Evolutionary conservation across 2,113 vertebrate genomes (phyloP), one percentile per base, ranked within the genome.

Genomic region (Gallinago paraguaiae): DNA sequence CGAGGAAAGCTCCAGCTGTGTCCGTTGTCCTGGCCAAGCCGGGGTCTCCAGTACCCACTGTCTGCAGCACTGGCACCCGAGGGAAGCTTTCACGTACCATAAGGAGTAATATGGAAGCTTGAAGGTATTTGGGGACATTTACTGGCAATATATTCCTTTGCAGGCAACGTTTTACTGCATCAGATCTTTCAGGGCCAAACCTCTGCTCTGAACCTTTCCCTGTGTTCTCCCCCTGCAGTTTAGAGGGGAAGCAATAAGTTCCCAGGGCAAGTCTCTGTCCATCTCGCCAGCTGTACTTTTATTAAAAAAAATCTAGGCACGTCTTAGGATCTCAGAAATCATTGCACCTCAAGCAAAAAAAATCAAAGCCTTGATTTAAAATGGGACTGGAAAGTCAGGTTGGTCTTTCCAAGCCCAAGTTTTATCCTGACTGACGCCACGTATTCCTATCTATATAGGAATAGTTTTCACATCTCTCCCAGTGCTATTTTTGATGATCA

Each of bases 31-130:
- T 53, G 10, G 33, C 48, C 31, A 17, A 61, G 20, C 19, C 51
- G n/a, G 20, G 53, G 31, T 77, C 30, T 33, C 0, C 0, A 14
- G 43, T 25, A 41, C 28, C 28, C 27, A 2, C 30, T 1, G 4
- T 6, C 51, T 46, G 48, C 5, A 2, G 23, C 7, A 0, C 76
- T 1, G 6, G 13, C 31, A 17, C 43, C 41, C 0, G 2, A 25
- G 35, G 48, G 11, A 28, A n/a, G 15, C 0, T 13, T 61, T 72
- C 54, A 45, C 7, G 0, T 15, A 2, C 50, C 8, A 7, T 45
- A 69, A 74, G 65, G 46, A n/a, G 11, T 37, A 10, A 43, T 4
- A 24, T 18, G 13, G 39, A 48, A 46, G 18, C 1, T 45, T 45
- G 19, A 17, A 76, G 64, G 45, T 67, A 31, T 84, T 24, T 13